Evolutionary conservation across 1,140 invertebrate species (phyloP).

Genomic region (Sminthurides bifidus): DNA sequence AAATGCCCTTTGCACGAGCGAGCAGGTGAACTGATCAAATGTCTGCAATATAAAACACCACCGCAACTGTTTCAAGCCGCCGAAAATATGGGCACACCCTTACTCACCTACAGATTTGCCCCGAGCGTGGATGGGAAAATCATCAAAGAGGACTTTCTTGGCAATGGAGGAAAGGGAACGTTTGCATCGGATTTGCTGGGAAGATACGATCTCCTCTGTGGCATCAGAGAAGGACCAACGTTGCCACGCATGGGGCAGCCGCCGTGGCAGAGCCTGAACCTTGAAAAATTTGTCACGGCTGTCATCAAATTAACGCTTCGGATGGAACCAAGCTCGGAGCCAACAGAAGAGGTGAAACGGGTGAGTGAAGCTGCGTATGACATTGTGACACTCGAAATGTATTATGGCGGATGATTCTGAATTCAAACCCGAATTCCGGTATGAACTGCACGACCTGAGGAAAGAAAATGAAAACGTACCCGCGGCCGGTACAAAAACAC

Average conservation of each 20-base stretch:
- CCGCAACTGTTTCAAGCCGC: slow-evolving; percentile 19
- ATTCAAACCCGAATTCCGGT: background rate
- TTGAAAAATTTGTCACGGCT: slow-evolving; percentile 26
- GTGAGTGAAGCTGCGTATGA: background rate
- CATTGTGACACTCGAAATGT: background rate
- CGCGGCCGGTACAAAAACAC: background rate
- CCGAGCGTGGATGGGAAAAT: slow-evolving; percentile 25
- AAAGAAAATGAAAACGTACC: background rate
- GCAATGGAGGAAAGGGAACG: slow-evolving; percentile 7
- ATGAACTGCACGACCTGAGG: background rate
- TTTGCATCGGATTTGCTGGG: slow-evolving; percentile 13
- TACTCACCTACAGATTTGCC: slow-evolving; percentile 21
- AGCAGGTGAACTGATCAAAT: slow-evolving; percentile 16
- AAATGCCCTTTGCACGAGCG: slow-evolving; percentile 21
- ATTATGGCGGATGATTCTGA: background rate
- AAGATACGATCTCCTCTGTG: slow-evolving; percentile 26
- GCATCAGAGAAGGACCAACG: slow-evolving; percentile 20
- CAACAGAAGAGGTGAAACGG: slow-evolving; percentile 15
- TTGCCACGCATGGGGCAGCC: slow-evolving; percentile 13
- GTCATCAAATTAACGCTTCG: slow-evolving; percentile 22
- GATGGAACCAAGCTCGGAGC: slow-evolving; percentile 23
- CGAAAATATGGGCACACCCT: slow-evolving; percentile 21
- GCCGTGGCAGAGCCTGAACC: slow-evolving; percentile 11
- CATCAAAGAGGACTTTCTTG: slow-evolving; percentile 15
- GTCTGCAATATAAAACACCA: slow-evolving; percentile 14